phyloP scores from a whole-genome alignment of 2,797 vertebrate genomes.

The Macropus fuliginosus region DNA sequence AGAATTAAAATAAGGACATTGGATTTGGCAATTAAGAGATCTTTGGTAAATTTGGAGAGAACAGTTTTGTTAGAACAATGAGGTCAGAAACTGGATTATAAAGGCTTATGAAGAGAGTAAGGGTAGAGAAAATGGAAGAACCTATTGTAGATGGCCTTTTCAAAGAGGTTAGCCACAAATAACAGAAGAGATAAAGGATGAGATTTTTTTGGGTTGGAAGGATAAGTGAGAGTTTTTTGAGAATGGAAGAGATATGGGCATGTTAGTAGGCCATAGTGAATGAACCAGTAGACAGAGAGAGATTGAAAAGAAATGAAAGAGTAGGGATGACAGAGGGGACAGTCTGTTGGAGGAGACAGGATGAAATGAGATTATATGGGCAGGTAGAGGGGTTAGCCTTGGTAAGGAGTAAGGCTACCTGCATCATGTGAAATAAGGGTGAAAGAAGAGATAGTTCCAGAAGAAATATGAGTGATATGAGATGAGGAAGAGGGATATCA shows the following conservation, averaged over 20 bases:
- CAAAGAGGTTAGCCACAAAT: background rate
- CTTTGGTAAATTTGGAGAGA: background rate
- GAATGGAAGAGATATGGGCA: background rate
- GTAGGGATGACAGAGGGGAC: background rate
- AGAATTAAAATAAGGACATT: background rate
- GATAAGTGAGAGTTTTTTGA: background rate
- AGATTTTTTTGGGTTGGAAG: background rate
- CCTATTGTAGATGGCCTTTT: background rate
- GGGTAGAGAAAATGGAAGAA: background rate
- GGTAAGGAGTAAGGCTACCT: background rate
- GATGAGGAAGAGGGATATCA: background rate
- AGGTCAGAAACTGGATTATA: background rate
- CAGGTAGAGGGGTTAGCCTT: background rate
- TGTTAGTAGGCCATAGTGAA: background rate
- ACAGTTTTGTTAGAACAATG: background rate
- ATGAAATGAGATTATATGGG: background rate
- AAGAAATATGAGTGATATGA: background rate
- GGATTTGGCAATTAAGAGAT: background rate
- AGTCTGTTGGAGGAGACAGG: background rate
- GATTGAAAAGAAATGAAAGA: background rate
- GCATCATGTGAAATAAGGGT: background rate
- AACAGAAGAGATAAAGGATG: background rate
- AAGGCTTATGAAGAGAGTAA: background rate
- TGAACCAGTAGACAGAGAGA: background rate
- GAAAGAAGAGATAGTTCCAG: background rate